Evolutionary conservation across 2,888 invertebrate species (phyloP), one percentile per base, ranked within the genome.

Genomic region (Acholoe squamosa): DNA sequence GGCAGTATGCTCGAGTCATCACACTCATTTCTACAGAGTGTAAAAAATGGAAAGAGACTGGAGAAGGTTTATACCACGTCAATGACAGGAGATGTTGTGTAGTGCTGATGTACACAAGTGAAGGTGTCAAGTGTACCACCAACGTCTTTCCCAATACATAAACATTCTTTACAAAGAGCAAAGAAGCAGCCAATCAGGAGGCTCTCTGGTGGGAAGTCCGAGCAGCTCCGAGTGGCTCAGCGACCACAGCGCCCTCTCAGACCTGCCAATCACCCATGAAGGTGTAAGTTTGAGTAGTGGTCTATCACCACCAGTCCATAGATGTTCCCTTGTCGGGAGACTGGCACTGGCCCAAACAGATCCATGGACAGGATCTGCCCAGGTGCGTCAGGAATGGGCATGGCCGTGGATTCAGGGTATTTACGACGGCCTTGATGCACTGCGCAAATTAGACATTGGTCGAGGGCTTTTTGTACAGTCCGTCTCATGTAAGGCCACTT

Each of bases 331-430:
- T 90, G 33, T 0, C 3, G 3, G 22, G 90, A 86, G 0, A 25
- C 1, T 1, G 86, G 86, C 19, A 90, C 84, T 16, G 90, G 90
- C 16, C 90, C 84, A 86, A 43, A 86, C 14, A 90, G 31, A 61
- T 90, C 90, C 86, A 90, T 84, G 5, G 84, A 84, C 1, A 90
- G 12, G 22, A 90, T 86, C 28, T 86, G 71, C 19, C 61, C 67
- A 10, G 90, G 84, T 28, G 43, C 84, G 7, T 51, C 67, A 16
- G 90, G 51, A 0, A 90, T 25, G 19, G 90, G 90, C 86, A 84
- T 90, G 28, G 28, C 43, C 0, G 67, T 61, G 5, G 86, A 34
- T 0, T 14, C 5, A 5, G 86, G 61, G 28, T 71, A 86, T n/a
- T 90, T 52, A 54, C 34, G 19, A 28, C 56, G n/a, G 7, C 34